These are phyloP conservation scores for Campoletis raptor DNA, from an alignment of 2,888 invertebrate species.

Conservation along the genomic window DNA sequence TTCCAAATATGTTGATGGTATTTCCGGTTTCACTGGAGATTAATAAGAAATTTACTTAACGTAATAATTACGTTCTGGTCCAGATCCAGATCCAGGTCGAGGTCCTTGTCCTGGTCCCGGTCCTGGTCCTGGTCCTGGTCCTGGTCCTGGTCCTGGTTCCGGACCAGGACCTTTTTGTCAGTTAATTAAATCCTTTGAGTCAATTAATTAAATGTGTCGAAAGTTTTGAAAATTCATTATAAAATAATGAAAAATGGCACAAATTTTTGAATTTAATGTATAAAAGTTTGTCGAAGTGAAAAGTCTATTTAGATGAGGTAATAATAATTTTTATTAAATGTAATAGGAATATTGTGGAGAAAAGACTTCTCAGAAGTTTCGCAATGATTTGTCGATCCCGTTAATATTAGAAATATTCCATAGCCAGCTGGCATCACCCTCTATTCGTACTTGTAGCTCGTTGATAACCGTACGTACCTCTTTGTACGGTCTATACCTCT, in stretches of 20 bases:
- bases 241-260: background rate
- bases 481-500: constrained; percentile 52
- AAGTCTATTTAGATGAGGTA: background rate
- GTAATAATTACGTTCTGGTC: too few relatives aligned
- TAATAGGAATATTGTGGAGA: constrained; percentile 2
- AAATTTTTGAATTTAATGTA: background rate
- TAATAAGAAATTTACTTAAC: too few relatives aligned
- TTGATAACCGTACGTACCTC: constrained; percentile 54
- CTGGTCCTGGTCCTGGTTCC: too few relatives aligned
- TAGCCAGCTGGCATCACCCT: constrained; percentile 38
- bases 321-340: background rate
- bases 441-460: constrained; percentile 23
- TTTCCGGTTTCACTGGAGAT: too few relatives aligned
- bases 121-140: too few relatives aligned
- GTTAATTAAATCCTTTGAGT: background rate
- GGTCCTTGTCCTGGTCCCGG: too few relatives aligned
- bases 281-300: background rate
- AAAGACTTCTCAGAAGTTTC: background rate
- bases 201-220: background rate
- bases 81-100: too few relatives aligned
- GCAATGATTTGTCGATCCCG: constrained; percentile 43
- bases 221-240: background rate
- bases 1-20: too few relatives aligned
- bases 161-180: too few relatives aligned
- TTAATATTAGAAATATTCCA: constrained; percentile 57